Percentiles rank a stretch among this genome's conserved stretches.
These are phyloP conservation scores for Scotopteryx bipunctaria DNA, from an alignment of 2,888 invertebrate species.

Conservation along the genomic window DNA sequence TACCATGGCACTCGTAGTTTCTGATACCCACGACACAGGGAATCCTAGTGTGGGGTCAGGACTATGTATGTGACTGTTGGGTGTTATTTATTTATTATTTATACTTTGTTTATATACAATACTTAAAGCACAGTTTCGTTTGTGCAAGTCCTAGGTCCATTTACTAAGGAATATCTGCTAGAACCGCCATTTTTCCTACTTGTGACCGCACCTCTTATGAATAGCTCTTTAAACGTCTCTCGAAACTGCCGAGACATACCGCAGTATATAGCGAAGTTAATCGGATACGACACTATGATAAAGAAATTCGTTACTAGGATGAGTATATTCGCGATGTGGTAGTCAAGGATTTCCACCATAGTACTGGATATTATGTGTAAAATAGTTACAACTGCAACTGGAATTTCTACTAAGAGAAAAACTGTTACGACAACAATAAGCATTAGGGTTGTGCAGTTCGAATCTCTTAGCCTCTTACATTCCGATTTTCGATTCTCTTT, in stretches of 20 bases:
- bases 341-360: conserved; percentile 88
- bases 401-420: conserved; percentile 92
- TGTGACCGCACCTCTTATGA: conserved; percentile 85
- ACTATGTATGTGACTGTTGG: too few species aligned
- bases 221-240: conserved; percentile 94
- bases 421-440: conserved; percentile 93
- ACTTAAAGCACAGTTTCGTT: conserved; percentile 91
- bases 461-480: conserved; percentile 89
- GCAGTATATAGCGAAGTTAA: conserved; percentile 97
- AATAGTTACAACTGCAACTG: conserved; percentile 91
- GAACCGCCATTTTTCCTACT: conserved; percentile 87
- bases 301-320: conserved; percentile 95
- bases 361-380: conserved; percentile 92
- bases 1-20: too few species aligned
- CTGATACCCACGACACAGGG: too few species aligned
- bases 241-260: conserved; percentile 97
- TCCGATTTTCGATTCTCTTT: conserved; percentile 90
- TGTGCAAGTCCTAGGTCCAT: conserved; percentile 91
- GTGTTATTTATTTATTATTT: background rate
- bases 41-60: too few species aligned
- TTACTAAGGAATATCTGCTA: conserved; percentile 91
- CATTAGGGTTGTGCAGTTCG: conserved; percentile 94
- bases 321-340: conserved; percentile 89
- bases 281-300: conserved; percentile 94
- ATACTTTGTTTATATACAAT: background rate